Evolutionary conservation across 1,140 invertebrate species (phyloP).

Genomic region (Conus ventricosus): DNA sequence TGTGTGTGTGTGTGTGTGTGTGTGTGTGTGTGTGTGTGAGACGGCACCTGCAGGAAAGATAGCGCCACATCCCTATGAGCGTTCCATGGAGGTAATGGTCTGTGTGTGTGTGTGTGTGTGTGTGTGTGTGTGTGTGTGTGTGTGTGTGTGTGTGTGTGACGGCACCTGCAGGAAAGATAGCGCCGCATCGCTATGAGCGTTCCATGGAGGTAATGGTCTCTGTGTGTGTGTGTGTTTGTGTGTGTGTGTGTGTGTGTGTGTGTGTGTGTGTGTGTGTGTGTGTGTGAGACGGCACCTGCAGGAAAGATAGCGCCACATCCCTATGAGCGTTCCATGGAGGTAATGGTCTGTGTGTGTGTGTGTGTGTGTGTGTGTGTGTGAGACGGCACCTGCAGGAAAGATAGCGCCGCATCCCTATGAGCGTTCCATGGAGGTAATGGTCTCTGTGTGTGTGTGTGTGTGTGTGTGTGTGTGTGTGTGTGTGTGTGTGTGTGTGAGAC

Average conservation of each 20-base stretch:
- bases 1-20: constrained; percentile 72
- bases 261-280: constrained; percentile 71
- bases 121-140: too few species aligned
- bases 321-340: constrained; percentile 63
- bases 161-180: constrained; percentile 69
- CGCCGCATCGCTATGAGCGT: constrained; percentile 58
- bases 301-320: constrained; percentile 65
- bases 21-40: too few species aligned
- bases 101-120: constrained; percentile 70
- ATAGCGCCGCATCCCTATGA: constrained; percentile 63
- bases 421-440: constrained; percentile 61
- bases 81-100: constrained; percentile 61
- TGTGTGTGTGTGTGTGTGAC: too few species aligned
- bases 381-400: constrained; percentile 68
- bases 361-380: constrained; percentile 73
- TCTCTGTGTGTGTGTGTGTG: constrained; percentile 67
- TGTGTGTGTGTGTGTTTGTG: constrained; percentile 69
- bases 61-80: constrained; percentile 58
- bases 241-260: constrained; percentile 71
- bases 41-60: constrained; percentile 70
- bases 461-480: constrained; percentile 73
- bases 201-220: constrained; percentile 58
- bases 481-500: too few species aligned
- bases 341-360: constrained; percentile 59
- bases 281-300: constrained; percentile 71